Evolutionary conservation across 2,113 vertebrate species (phyloP).

Genomic region (Pipra filicauda): DNA sequence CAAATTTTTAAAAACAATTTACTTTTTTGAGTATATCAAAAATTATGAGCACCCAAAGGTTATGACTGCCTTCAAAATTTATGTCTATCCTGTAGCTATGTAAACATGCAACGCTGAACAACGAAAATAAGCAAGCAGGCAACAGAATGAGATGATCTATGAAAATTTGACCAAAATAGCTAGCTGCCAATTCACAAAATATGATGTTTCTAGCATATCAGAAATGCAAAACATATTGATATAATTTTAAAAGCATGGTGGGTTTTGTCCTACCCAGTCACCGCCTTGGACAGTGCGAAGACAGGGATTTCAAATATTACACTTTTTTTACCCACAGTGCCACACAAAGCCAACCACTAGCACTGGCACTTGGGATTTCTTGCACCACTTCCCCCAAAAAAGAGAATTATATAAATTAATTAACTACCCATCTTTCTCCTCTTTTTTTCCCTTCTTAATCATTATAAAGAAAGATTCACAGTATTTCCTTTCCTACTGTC

Average conservation of each 20-base stretch:
- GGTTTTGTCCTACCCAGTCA: not conserved
- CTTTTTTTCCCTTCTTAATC: not conserved
- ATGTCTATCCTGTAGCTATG: not conserved
- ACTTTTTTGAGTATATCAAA: not conserved
- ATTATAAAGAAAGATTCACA: not conserved
- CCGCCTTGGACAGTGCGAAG: not conserved
- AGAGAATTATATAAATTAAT: not conserved
- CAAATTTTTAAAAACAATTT: not conserved
- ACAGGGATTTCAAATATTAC: not conserved
- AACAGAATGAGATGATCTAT: not conserved
- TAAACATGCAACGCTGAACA: not conserved
- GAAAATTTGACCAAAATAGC: not conserved
- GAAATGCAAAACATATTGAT: not conserved
- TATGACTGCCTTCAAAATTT: not conserved
- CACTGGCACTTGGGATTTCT: not conserved
- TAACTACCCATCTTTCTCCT: not conserved
- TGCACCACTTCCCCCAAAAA: not conserved
- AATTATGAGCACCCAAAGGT: not conserved
- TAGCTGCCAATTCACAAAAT: not conserved
- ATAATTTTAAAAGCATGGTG: not conserved
- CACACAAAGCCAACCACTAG: not conserved
- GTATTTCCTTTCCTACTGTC: not conserved
- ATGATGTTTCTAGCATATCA: not conserved
- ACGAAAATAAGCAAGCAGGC: not conserved
- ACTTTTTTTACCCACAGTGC: not conserved